Conservation (phyloP, 2,797 vertebrate species). For the Propithecus deckenii region DNA sequence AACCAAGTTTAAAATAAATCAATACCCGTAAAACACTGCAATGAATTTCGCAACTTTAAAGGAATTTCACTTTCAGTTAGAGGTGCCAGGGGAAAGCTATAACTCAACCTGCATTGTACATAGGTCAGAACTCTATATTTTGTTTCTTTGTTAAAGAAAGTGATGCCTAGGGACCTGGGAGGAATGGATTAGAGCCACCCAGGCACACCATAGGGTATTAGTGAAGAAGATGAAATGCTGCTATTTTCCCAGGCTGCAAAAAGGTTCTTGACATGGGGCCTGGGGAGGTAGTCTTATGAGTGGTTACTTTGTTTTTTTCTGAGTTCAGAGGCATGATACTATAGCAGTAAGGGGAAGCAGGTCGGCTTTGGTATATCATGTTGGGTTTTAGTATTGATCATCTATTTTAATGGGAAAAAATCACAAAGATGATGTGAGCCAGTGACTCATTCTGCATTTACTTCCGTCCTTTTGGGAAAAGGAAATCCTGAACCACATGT, state of each 20-base stretch:
- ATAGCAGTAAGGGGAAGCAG: neutral
- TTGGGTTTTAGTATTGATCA: neutral
- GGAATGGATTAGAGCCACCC: conserved; percentile 33
- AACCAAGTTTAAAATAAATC: conserved; percentile 83
- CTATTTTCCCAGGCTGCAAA: neutral
- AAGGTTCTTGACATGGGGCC: neutral
- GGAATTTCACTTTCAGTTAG: conserved; percentile 77
- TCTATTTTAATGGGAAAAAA: neutral
- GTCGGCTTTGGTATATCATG: neutral
- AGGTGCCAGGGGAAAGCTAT: conserved; percentile 74
- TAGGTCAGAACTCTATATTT: conserved; percentile 72
- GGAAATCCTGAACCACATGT: neutral
- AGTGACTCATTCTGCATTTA: neutral
- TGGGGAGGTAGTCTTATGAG: neutral
- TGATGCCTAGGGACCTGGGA: neutral
- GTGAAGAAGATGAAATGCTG: neutral
- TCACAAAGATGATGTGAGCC: neutral
- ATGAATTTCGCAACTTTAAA: conserved; percentile 73
- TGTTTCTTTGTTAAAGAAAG: conserved; percentile 70
- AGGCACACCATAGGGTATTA: neutral
- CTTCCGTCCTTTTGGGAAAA: neutral
- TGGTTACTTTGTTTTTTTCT: neutral
- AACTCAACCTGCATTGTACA: conserved; percentile 64
- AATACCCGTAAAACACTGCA: conserved; percentile 73
- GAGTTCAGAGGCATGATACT: neutral